Conservation (phyloP, 1,140 invertebrate species). For the Ectropis grisescens region DNA sequence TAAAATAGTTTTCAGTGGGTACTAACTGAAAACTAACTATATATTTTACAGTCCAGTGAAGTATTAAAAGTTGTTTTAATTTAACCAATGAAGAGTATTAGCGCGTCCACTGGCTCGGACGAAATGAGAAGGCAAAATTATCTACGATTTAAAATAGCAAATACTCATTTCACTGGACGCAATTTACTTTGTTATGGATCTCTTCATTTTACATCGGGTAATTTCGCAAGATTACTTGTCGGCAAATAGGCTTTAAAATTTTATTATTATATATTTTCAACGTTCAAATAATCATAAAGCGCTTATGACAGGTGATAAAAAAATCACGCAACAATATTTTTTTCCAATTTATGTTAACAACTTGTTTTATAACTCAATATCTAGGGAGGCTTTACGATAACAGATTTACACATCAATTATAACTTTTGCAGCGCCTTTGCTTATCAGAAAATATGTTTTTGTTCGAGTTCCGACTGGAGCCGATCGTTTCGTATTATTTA, state of each 20-base stretch:
- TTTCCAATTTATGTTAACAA: slow-evolving; percentile 50
- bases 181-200: slow-evolving; percentile 7
- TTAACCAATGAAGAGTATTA: too few relatives aligned
- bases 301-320: slow-evolving; percentile 43
- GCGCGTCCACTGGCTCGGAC: too few relatives aligned
- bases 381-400: slow-evolving; percentile 22
- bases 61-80: too few relatives aligned
- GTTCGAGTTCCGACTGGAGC: slow-evolving; percentile 5
- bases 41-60: too few relatives aligned
- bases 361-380: slow-evolving; percentile 45
- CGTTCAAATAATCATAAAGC: slow-evolving; percentile 43
- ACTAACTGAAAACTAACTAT: too few relatives aligned
- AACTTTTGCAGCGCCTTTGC: slow-evolving; percentile 21
- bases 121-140: too few relatives aligned
- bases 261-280: slow-evolving; percentile 37
- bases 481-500: slow-evolving; percentile 2
- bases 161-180: slow-evolving; percentile 2
- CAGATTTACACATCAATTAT: slow-evolving; percentile 41
- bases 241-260: slow-evolving; percentile 38
- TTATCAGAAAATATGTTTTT: slow-evolving; percentile 21
- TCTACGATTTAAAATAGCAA: not conserved
- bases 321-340: slow-evolving; percentile 30
- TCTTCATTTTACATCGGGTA: slow-evolving; percentile 13
- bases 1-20: too few relatives aligned
- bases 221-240: slow-evolving; percentile 18